A percentile compares a stretch with the other conserved stretches of the same genome.
Evolutionary conservation across 1,140 invertebrate species (phyloP).

Genomic region (Mylabris phalerata): DNA sequence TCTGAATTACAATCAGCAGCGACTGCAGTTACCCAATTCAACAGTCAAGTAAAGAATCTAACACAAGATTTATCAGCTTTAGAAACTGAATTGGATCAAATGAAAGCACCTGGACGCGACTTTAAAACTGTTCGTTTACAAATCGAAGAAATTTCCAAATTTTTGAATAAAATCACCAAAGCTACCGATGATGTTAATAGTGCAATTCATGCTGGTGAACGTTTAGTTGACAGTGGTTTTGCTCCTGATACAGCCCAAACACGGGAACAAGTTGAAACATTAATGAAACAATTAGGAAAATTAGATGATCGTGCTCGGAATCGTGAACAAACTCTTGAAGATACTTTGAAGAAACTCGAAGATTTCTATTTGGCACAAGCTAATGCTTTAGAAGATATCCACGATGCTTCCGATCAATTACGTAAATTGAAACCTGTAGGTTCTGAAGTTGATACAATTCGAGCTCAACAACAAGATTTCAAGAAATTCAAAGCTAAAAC

Average conservation of each 20-base stretch:
- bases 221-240: constrained; percentile 74
- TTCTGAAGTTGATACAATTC: constrained; percentile 84
- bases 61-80: constrained; percentile 68
- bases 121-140: constrained; percentile 78
- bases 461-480: constrained; percentile 87
- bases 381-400: constrained; percentile 67
- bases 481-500: constrained; percentile 59
- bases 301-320: constrained; percentile 69
- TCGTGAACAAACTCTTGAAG: constrained; percentile 70
- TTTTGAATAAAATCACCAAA: constrained; percentile 61
- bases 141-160: constrained; percentile 67
- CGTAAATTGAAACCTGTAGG: constrained; percentile 77
- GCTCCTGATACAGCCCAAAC: constrained; percentile 73
- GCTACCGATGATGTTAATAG: constrained; percentile 63
- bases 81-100: constrained; percentile 76
- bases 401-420: constrained; percentile 64
- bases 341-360: constrained; percentile 67
- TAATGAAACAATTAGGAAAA: constrained; percentile 70
- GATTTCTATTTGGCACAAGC: constrained; percentile 76
- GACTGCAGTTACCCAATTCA: constrained; percentile 78
- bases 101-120: constrained; percentile 80
- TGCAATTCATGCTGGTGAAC: constrained; percentile 65
- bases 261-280: constrained; percentile 69
- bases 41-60: constrained; percentile 74
- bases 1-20: constrained; percentile 80